phyloP scores from a whole-genome alignment of 2,113 vertebrate genomes.

The Pteruthius melanotis region DNA sequence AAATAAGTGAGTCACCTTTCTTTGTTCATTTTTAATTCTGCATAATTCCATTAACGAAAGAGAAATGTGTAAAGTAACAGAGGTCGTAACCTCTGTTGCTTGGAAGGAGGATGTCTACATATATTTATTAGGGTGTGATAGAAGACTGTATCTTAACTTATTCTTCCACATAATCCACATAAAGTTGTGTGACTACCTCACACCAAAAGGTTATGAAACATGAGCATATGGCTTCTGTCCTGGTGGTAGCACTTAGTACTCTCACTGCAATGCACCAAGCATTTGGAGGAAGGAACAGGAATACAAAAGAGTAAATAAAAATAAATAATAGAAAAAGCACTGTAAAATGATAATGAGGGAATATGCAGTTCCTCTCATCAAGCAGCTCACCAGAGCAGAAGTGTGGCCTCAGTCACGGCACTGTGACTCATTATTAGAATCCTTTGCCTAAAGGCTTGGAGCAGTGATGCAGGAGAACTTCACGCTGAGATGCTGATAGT shows the following conservation, averaged over 20 bases:
- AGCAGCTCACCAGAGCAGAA: slow-evolving; percentile 68
- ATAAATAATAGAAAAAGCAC: not conserved
- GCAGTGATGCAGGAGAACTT: slow-evolving; percentile 68
- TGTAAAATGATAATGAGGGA: slow-evolving; percentile 66
- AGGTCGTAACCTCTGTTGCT: not conserved
- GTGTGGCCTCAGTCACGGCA: slow-evolving; percentile 66
- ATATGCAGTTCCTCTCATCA: slow-evolving; percentile 49
- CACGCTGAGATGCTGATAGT: slow-evolving; percentile 74
- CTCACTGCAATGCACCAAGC: slow-evolving; percentile 5
- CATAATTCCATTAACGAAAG: not conserved
- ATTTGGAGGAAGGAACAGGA: slow-evolving; percentile 21
- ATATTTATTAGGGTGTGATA: not conserved
- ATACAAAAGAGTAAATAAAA: slow-evolving; percentile 51
- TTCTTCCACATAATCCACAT: not conserved
- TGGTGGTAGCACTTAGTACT: slow-evolving; percentile 38
- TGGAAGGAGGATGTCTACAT: not conserved
- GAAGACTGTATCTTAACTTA: not conserved
- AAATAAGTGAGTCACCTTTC: not conserved
- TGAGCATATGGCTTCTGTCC: slow-evolving; percentile 37
- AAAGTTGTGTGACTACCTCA: not conserved
- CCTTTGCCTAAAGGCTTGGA: slow-evolving; percentile 68
- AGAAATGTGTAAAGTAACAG: not conserved
- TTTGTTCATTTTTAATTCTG: not conserved
- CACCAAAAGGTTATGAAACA: slow-evolving; percentile 35
- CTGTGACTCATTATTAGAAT: slow-evolving; percentile 72